Conservation (phyloP, 2,797 vertebrate species). For the Scleropages formosus region DNA sequence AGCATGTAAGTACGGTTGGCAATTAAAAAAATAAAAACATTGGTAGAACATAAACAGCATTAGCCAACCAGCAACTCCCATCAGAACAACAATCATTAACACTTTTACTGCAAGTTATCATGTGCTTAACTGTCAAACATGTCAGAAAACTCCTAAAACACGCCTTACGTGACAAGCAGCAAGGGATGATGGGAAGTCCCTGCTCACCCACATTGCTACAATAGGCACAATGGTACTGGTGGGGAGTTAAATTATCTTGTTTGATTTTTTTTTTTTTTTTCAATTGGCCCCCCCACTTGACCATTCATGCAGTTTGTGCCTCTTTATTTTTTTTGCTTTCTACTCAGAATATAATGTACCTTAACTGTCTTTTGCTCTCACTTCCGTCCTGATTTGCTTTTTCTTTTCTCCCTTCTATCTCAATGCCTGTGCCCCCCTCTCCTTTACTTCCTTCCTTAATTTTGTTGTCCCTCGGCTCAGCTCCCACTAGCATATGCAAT, state of each 20-base stretch:
- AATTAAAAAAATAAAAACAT: too few relatives aligned
- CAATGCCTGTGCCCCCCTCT: conserved; percentile 40
- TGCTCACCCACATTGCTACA: too few relatives aligned
- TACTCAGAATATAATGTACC: not conserved
- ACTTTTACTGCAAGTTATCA: too few relatives aligned
- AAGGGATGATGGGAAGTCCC: too few relatives aligned
- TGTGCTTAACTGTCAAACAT: too few relatives aligned
- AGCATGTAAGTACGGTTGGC: too few relatives aligned
- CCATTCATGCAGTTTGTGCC: conserved; percentile 45
- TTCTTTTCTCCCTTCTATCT: conserved; percentile 48
- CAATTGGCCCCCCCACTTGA: conserved; percentile 42
- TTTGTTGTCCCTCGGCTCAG: not conserved
- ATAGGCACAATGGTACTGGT: not conserved
- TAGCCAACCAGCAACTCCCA: too few relatives aligned
- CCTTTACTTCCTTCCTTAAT: conserved; percentile 60
- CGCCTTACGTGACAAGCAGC: too few relatives aligned
- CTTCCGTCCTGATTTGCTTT: conserved; percentile 58
- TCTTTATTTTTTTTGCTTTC: conserved; percentile 28
- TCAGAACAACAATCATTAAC: too few relatives aligned
- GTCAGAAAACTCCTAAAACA: too few relatives aligned
- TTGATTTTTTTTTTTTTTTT: conserved; percentile 1
- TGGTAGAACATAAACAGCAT: too few relatives aligned
- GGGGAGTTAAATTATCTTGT: not conserved
- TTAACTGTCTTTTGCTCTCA: conserved; percentile 55
- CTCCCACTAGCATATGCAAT: conserved; percentile 38